Evolutionary conservation across 2,797 vertebrate genomes (phyloP).

Genomic region (Eidolon dupreanum): DNA sequence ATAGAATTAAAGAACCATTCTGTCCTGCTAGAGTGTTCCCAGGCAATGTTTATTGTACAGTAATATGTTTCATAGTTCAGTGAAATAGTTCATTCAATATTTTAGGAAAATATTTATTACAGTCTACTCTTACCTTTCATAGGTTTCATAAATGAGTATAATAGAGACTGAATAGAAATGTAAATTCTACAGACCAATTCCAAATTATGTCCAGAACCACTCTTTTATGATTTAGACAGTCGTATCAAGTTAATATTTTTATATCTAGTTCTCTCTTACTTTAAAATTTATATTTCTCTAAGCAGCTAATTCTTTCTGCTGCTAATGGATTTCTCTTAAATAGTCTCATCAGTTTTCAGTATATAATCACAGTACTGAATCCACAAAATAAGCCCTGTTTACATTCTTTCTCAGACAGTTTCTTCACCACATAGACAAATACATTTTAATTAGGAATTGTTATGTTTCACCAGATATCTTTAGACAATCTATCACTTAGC

Average conservation of each 20-base stretch:
- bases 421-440: not conserved
- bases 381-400: not conserved
- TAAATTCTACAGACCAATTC: not conserved
- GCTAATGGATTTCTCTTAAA: not conserved
- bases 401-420: not conserved
- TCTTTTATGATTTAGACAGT: not conserved
- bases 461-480: not conserved
- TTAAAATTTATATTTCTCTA: not conserved
- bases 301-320: not conserved
- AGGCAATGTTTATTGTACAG: not conserved
- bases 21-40: not conserved
- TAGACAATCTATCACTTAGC: not conserved
- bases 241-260: not conserved
- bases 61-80: not conserved
- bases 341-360: not conserved
- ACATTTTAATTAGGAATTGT: not conserved
- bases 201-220: not conserved
- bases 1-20: not conserved
- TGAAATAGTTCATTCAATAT: not conserved
- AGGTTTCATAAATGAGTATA: not conserved
- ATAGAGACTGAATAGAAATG: not conserved
- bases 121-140: not conserved
- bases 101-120: not conserved
- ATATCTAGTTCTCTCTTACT: not conserved
- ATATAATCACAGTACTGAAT: not conserved